Conservation (phyloP, 2,113 vertebrate genomes). For the Epinephelus lanceolatus region DNA sequence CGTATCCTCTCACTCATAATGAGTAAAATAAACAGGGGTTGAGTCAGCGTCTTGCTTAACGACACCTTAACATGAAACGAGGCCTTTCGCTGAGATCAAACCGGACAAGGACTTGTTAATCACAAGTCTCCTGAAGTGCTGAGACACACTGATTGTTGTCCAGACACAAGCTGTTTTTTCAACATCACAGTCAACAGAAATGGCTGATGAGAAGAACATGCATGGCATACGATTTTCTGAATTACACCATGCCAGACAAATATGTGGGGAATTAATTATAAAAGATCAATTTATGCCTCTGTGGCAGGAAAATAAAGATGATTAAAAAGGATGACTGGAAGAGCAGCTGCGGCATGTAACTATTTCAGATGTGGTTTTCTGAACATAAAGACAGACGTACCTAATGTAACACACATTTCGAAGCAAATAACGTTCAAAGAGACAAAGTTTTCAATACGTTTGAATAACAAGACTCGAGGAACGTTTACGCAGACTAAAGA, state of each 20-base stretch:
- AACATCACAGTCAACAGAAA: slow-evolving; percentile 17
- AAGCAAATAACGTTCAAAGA: slow-evolving; percentile 30
- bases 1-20: slow-evolving; percentile 16
- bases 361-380: slow-evolving; percentile 14
- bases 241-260: slow-evolving; percentile 23
- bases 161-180: slow-evolving; percentile 12
- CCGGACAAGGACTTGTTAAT: neutral
- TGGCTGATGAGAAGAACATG: slow-evolving; percentile 9
- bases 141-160: neutral
- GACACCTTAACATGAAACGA: slow-evolving; percentile 4
- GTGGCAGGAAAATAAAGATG: slow-evolving; percentile 8
- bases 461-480: neutral
- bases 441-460: slow-evolving; percentile 13
- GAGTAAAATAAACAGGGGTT: neutral
- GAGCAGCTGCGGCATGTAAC: slow-evolving; percentile 40
- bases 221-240: slow-evolving; percentile 6
- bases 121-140: slow-evolving; percentile 2
- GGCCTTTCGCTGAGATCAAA: slow-evolving; percentile 30
- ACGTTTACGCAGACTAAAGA: slow-evolving; percentile 20
- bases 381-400: slow-evolving; percentile 17
- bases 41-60: neutral
- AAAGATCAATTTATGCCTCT: slow-evolving; percentile 29
- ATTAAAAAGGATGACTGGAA: slow-evolving; percentile 29
- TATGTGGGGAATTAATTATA: slow-evolving; percentile 20
- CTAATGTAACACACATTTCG: slow-evolving; percentile 24